Evolutionary conservation across 1,140 invertebrate species (phyloP), one percentile per base, ranked within the genome.

Genomic region (Nilaparvata lugens): DNA sequence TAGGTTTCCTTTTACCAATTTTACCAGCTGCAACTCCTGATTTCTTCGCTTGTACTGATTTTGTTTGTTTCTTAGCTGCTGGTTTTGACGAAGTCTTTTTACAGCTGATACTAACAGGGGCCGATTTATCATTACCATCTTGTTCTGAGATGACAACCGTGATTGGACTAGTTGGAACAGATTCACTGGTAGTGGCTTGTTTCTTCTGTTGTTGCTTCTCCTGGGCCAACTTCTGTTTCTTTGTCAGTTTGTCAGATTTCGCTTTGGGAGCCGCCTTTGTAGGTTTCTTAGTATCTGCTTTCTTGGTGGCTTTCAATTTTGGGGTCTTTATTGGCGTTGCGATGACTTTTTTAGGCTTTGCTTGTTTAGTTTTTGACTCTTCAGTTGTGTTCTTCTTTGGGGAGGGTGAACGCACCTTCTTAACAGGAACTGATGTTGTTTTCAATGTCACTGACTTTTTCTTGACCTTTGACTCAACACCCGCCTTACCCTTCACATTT

Each of bases 281-380:
- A 25, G 35, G 13, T 28, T 60, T 60, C 40, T 40, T 14, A 16
- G 45, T 52, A 24, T 52, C 24, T 31, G 14, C 13, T 60, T 54
- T 60, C 28, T 60, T 60, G n/a, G 19, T 42, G n/a, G 52, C 19
- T 55, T 60, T 60, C 18, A 48, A 14, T 48, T 48, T 48, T 19
- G 45, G 5, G 5, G 21, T 19, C n/a, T 48, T 35, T 9, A 35
- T 16, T 18, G 45, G 21, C n/a, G 31, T 38, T 13, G 43, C 35
- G 23, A 60, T 19, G n/a, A 54, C 59, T 60, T 60, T 60, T 52
- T 60, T 60, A 52, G 59, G 59, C 55, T 60, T 60, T 18, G 28
- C 21, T 14, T 48, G 45, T 48, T 23, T 18, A 9, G 16, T 48
- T 48, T 48, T 48, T 48, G 21, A 6, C 11, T 48, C 45, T 19